Base-by-base conservation (phyloP, 2,888 invertebrate species). In the Tortrix viridana region DNA sequence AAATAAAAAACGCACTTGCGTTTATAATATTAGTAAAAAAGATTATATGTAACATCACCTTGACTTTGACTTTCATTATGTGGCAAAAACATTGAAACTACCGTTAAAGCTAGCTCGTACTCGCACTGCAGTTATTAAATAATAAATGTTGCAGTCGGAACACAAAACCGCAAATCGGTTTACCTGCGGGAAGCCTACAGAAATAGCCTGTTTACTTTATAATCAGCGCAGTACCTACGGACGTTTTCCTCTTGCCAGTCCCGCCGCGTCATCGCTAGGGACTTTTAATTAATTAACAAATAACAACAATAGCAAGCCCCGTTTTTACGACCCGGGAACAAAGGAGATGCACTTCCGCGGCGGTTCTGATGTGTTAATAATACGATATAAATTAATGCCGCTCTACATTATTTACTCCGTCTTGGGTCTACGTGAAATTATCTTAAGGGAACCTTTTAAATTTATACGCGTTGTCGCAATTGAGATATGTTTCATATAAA, bases 211-310 rank as follows among this genome's bases (percentile, higher is more conserved):
- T 26, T 37, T 41, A 53, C 16, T 22, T 22, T 22, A 16, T 53
- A 22, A 38, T 53, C 38, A 41, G 16, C 18, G 19, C 53, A 38
- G 38, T 26, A 19, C 19, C 6, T 56, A 56, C 20, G 20, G 20
- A 3, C 6, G 7, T 49, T 43, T 60, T 58, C n/a, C 26, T 19
- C 7, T n/a, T n/a, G 16, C 55, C 44, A 23, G 5, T 46, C 46
- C 9, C 55, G 71, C 68, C 58, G 37, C 66, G 70, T 75, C 74
- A 74, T 65, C 48, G 19, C 64, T 58, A 64, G 65, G 74, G 66
- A 55, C 65, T 70, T 69, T 69, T 80, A 78, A 80, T 79, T 79
- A 80, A 80, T 79, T 74, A 78, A 74, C 72, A 73, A 76, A 74
- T 72, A 72, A 68, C 70, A 79, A 79, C 77, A 79, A 80, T 76